These are phyloP conservation scores for Rachycentron canadum DNA, from an alignment of 2,797 vertebrate species.

Conservation along the genomic window DNA sequence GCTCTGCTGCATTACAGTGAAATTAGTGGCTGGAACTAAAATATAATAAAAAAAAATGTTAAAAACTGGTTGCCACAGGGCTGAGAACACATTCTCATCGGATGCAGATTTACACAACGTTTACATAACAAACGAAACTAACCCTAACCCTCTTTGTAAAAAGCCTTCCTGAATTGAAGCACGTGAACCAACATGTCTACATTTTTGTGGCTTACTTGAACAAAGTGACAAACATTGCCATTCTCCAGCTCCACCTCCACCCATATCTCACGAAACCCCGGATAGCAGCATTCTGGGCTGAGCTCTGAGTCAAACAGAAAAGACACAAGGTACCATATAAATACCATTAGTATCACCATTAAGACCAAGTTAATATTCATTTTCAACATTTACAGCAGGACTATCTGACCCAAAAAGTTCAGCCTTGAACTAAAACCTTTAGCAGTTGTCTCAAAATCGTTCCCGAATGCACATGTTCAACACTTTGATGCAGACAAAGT, in stretches of 20 bases:
- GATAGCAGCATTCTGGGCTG: slow-evolving; percentile 89
- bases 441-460: neutral
- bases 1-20: neutral
- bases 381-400: neutral
- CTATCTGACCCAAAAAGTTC: neutral
- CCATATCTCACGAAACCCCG: slow-evolving; percentile 93
- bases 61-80: neutral
- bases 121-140: neutral
- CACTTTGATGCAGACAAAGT: fast-evolving
- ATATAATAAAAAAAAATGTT: neutral
- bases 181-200: neutral
- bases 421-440: neutral
- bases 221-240: slow-evolving; percentile 87
- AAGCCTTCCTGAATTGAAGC: too few relatives aligned
- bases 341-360: neutral
- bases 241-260: slow-evolving; percentile 97
- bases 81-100: neutral
- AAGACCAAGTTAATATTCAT: neutral
- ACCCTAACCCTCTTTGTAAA: too few relatives aligned
- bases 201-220: slow-evolving; percentile 89
- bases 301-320: slow-evolving; percentile 81
- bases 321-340: neutral
- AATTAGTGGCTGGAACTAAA: neutral
- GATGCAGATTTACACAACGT: neutral
- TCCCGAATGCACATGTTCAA: neutral